These are phyloP conservation scores for Seira musarum DNA, from an alignment of 2,888 invertebrate genomes.

Conservation along the genomic window DNA sequence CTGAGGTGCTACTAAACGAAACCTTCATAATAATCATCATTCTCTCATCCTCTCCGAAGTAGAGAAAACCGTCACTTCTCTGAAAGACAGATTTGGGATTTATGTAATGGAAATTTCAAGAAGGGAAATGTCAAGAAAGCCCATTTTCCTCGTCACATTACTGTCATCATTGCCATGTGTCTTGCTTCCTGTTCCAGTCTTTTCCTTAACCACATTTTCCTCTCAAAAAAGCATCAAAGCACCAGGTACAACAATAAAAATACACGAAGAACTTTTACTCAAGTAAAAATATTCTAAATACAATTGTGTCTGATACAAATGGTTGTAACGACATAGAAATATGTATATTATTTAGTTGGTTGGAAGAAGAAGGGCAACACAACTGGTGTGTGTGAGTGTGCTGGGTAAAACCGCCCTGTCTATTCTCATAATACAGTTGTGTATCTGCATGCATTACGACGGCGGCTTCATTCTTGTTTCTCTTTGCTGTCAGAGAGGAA, in stretches of 20 bases:
- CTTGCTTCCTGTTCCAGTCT: slow-evolving; percentile 51
- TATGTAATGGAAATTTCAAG: slow-evolving; percentile 57
- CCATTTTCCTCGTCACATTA: slow-evolving; percentile 58
- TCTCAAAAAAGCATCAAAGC: neutral
- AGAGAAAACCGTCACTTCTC: slow-evolving; percentile 35
- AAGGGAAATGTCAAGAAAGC: slow-evolving; percentile 58
- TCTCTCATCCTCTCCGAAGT: neutral
- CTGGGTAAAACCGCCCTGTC: neutral
- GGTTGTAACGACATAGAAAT: slow-evolving; percentile 7
- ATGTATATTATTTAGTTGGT: slow-evolving; percentile 19
- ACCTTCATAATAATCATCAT: neutral
- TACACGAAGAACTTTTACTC: neutral
- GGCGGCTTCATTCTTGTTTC: slow-evolving; percentile 39
- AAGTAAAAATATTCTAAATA: slow-evolving; percentile 30
- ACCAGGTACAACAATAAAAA: neutral
- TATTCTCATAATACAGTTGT: neutral
- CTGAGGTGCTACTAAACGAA: neutral
- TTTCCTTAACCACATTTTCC: neutral
- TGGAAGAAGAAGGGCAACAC: neutral
- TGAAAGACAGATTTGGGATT: slow-evolving; percentile 58
- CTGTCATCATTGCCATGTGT: slow-evolving; percentile 58
- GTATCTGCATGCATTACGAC: slow-evolving; percentile 7
- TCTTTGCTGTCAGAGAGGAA: slow-evolving; percentile 33
- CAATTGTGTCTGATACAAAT: slow-evolving; percentile 31
- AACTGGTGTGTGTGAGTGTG: neutral